Conservation (phyloP, 2,888 invertebrate genomes). For the Podabrus alpinus region DNA sequence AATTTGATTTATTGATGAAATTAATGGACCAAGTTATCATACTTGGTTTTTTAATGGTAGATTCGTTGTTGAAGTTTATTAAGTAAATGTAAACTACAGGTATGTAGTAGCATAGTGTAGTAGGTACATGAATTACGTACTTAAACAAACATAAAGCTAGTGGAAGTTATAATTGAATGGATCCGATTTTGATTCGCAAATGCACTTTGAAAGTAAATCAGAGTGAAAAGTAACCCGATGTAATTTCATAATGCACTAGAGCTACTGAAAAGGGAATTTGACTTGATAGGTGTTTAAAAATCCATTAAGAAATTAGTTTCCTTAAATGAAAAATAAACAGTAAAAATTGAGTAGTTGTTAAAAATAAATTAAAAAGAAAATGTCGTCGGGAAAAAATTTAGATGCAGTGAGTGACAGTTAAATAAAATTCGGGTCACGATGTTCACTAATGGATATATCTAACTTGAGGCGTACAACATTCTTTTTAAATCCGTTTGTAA, state of each 20-base stretch:
- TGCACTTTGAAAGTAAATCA: neutral
- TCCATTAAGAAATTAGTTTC: neutral
- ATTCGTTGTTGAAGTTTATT: neutral
- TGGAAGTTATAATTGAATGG: neutral
- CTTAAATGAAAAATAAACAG: neutral
- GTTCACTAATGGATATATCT: constrained; percentile 6
- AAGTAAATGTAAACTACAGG: neutral
- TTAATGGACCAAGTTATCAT: too few relatives aligned
- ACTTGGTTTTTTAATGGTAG: neutral
- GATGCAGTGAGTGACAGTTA: neutral
- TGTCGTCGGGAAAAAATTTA: neutral
- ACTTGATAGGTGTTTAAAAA: neutral
- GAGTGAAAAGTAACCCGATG: neutral
- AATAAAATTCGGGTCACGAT: constrained; percentile 10
- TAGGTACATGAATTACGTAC: neutral
- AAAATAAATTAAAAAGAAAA: neutral
- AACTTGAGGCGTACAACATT: constrained; percentile 9
- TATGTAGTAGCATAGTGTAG: too few relatives aligned
- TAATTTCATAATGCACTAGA: neutral
- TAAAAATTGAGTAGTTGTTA: neutral
- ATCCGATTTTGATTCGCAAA: neutral
- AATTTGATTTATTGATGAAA: too few relatives aligned
- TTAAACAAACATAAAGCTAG: neutral
- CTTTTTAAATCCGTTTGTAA: constrained; percentile 12
- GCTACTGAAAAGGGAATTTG: neutral